Percentiles rank a stretch among this genome's conserved stretches.
Conservation (phyloP, 2,797 vertebrate species). For the Balearica regulorum region DNA sequence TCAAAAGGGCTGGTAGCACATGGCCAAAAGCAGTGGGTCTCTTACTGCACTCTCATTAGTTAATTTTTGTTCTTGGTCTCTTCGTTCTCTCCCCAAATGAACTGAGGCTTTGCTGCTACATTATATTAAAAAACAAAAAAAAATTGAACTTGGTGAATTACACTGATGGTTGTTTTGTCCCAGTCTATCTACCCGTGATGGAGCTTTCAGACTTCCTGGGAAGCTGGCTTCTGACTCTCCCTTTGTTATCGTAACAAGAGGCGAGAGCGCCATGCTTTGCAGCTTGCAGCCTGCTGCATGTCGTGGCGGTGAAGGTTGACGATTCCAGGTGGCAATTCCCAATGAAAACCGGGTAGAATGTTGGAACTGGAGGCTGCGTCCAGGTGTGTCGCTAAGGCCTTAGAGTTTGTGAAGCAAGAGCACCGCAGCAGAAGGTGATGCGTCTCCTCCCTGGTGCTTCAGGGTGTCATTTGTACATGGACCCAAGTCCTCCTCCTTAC, state of each 20-base stretch:
- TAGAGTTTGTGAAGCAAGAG: neutral
- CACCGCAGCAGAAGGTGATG: neutral
- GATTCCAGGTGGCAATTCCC: neutral
- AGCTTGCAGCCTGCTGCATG: neutral
- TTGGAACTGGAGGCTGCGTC: neutral
- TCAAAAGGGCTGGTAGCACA: neutral
- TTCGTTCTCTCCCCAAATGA: neutral
- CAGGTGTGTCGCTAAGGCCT: neutral
- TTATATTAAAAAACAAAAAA: neutral
- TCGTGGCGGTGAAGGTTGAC: neutral
- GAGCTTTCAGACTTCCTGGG: neutral
- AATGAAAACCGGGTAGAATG: neutral
- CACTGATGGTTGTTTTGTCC: neutral
- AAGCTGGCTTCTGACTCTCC: neutral
- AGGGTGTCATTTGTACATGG: neutral
- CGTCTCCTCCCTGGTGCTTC: neutral
- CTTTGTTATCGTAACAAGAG: neutral
- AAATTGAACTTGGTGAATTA: neutral
- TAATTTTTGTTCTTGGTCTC: neutral
- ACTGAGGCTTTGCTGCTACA: neutral
- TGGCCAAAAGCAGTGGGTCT: neutral
- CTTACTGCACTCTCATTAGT: conserved; percentile 8
- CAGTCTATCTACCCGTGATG: neutral
- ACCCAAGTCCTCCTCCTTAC: neutral
- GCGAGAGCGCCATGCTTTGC: neutral